Conservation (phyloP, 1,140 invertebrate genomes). For the Dendrolimus punctatus region DNA sequence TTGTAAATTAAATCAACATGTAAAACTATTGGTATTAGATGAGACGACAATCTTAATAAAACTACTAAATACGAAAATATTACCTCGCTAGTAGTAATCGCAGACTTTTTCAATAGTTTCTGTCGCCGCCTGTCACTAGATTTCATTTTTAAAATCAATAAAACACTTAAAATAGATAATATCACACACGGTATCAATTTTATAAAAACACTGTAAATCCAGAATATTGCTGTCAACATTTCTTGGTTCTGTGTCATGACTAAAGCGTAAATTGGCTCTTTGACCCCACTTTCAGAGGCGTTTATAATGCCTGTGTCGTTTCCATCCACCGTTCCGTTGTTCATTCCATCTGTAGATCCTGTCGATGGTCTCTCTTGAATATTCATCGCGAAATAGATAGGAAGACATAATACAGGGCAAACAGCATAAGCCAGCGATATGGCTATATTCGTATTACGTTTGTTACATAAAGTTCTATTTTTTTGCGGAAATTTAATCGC, state of each 20-base stretch:
- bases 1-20: too few species aligned
- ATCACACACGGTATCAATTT: conserved; percentile 65
- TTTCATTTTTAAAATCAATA: conserved; percentile 63
- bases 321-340: conserved; percentile 10
- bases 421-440: conserved; percentile 86
- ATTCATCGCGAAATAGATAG: conserved; percentile 81
- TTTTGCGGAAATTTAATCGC: conserved; percentile 88
- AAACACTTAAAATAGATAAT: conserved; percentile 59
- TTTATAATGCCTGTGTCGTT: conserved; percentile 21
- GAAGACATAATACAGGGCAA: conserved; percentile 89
- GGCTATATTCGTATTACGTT: conserved; percentile 80
- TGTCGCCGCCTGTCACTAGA: conserved; percentile 81
- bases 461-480: conserved; percentile 84
- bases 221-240: conserved; percentile 60
- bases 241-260: conserved; percentile 54
- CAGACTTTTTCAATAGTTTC: conserved; percentile 74
- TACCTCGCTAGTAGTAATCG: conserved; percentile 57
- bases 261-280: conserved; percentile 44
- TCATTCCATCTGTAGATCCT: not conserved
- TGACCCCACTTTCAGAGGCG: not conserved
- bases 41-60: not conserved
- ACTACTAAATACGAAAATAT: conserved; percentile 8
- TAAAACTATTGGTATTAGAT: too few species aligned
- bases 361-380: conserved; percentile 36
- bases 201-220: conserved; percentile 67